Evolutionary conservation across 92 coral and sea anemone species (phyloP), one percentile per base, ranked within the genome.

Genomic region (Diadumene lineata): DNA sequence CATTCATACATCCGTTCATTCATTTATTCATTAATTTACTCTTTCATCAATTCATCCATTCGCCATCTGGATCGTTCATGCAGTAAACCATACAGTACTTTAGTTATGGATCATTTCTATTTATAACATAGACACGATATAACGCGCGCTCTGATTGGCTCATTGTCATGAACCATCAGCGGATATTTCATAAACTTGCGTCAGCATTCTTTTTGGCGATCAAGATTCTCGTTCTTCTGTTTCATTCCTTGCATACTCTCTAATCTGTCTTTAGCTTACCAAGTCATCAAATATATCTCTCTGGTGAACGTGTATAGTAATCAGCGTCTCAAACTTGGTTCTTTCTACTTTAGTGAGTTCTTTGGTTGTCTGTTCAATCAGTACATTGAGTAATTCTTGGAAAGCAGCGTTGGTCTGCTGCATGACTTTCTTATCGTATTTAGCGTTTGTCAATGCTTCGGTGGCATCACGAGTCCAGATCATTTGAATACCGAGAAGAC

Each of bases 391-490:
- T 64, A 91, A 69, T 73, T 91, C 85, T 25, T 88, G 76, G 76
- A 91, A 91, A 93, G 85, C 88, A 84, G 89, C 93, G 70, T 91
- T 91, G 60, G 97, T 91, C 7, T 93, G 70, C 11, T 87, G 82
- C 97, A 91, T 91, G 78, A 88, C 78, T 72, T 88, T 91, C 83
- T 77, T 91, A 78, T 91, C 97, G 7, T 92, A 83, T 29, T 92
- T 93, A 22, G 97, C 93, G 76, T 91, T 85, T 19, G 89, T 88
- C 0, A 91, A 69, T 8, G 97, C 97, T 43, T 91, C 97, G 64
- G 89, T 92, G 0, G 97, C 97, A 72, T 91, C 97, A 19, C 97
- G 79, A 18, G 97, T 91, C 97, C 97, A 91, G 48, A 91, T 91
- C 97, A 91, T 91, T 82, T 91, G 97, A 63, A 91, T 91, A 0